These are phyloP conservation scores for Astyanax mexicanus DNA, from an alignment of 2,797 vertebrate genomes.

Conservation along the genomic window DNA sequence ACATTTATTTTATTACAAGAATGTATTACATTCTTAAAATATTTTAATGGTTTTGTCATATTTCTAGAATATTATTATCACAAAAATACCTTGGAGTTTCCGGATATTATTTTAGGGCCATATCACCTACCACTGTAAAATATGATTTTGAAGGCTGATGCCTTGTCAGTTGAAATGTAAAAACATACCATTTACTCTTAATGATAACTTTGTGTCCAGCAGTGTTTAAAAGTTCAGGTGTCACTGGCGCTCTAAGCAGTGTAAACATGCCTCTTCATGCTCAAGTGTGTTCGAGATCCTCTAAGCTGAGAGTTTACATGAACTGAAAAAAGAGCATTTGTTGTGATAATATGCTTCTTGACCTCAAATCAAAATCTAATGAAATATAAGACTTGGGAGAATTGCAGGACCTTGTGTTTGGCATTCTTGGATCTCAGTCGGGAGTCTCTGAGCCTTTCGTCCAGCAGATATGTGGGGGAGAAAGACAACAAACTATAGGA, in stretches of 20 bases:
- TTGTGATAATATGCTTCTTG: conserved; percentile 35
- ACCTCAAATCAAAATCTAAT: conserved; percentile 50
- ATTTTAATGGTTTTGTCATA: too few relatives aligned
- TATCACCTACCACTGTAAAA: too few relatives aligned
- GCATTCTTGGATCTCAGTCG: conserved; percentile 52
- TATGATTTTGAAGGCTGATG: too few relatives aligned
- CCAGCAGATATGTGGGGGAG: conserved; percentile 23
- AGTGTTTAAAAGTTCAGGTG: background rate
- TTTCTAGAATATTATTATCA: too few relatives aligned
- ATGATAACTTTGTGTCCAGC: background rate
- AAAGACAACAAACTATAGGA: conserved; percentile 46
- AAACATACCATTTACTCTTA: background rate
- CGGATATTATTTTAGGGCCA: too few relatives aligned
- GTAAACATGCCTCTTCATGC: background rate
- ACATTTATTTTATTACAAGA: too few relatives aligned
- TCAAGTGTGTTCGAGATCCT: too few relatives aligned
- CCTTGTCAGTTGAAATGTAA: too few relatives aligned
- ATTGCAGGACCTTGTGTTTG: conserved; percentile 40
- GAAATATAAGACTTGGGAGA: conserved; percentile 44
- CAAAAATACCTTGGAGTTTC: too few relatives aligned
- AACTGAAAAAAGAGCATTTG: conserved; percentile 25
- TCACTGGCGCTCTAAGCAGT: too few relatives aligned
- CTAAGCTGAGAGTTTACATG: conserved; percentile 5
- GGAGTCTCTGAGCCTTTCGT: conserved; percentile 21
- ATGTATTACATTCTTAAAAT: too few relatives aligned